Evolutionary conservation across 2,797 vertebrate genomes (phyloP), one percentile per base, ranked within the genome.

Genomic region (Rhyacichthys aspro): DNA sequence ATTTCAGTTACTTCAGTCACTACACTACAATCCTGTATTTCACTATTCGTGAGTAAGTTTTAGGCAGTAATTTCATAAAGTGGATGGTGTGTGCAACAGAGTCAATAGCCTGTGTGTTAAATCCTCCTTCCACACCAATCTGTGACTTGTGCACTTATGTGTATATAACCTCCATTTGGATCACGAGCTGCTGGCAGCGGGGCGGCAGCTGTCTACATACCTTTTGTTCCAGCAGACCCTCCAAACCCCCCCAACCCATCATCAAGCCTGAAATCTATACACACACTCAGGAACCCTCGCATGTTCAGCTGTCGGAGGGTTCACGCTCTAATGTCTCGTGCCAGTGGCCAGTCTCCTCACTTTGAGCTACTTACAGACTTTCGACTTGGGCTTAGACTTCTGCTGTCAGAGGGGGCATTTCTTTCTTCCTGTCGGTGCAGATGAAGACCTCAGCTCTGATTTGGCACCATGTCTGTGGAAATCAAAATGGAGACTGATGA

Each of bases 141-240:
- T n/a, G n/a, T n/a, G n/a, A n/a, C n/a, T 37, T 70, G 66, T 37
- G 48, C 60, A 52, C 70, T n/a, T n/a, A 66, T 83, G 76, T 70
- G 80, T 73, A 61, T 79, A 63, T 75, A 68, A 78, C 70, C 68
- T 75, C 79, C 82, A 80, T 72, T 75, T 72, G 75, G 81, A 87
- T 77, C 75, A 70, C 68, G 66, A 81, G 79, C 80, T 76, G 67
- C 67, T 63, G 71, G 83, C 84, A 76, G 78, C 48, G 55, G 57
- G 74, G 66, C 63, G 58, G 82, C 90, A 93, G 91, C 88, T 93
- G 91, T 85, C 77, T 52, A 72, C 83, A 88, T 88, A 88, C 88
- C 88, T 92, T 91, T 91, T 91, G 89, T 86, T 88, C 74, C 55
- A 78, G 42, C 66, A 60, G 72, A 75, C 76, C 67, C 76, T 54